Evolutionary conservation across 2,888 invertebrate species (phyloP), one percentile per base, ranked within the genome.

Genomic region (Hirtodrosophila cameraria): DNA sequence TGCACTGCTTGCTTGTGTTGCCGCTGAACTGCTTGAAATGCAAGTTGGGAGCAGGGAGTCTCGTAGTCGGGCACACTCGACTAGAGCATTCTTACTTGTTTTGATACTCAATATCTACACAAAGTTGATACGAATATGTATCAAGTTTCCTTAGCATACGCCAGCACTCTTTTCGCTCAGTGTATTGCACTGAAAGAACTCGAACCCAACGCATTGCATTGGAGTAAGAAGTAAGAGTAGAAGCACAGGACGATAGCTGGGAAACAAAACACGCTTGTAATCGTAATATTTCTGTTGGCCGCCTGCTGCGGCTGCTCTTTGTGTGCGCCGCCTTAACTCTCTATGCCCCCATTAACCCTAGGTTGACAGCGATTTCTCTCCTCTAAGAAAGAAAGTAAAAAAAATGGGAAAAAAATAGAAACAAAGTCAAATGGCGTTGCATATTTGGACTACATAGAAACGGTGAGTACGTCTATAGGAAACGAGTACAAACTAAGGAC

Each of bases 401-500:
- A 12, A 4, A 11, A n/a, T n/a, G n/a, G n/a, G 38, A 13, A 6
- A 18, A 16, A 6, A 28, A 35, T 18, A 16, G 11, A 15, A 50
- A 33, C 6, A 18, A 45, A 41, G 39, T 16, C 8, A 70, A 64
- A 27, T 75, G 41, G 64, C 65, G 63, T 69, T 79, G 87, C 79
- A 79, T 77, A 79, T 85, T 82, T 85, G 50, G 57, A 45, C 20
- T 38, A 41, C n/a, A n/a, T n/a, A n/a, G n/a, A 27, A 41, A 64
- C 39, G 35, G 28, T 20, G 33, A 23, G 31, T 20, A 33, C 52
- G 35, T 35, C 68, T 67, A 38, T n/a, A 25, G 45, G 38, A 28
- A 68, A 70, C 50, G 75, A 70, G 65, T 71, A 58, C 83, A 83
- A 81, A 85, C 86, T 82, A 82, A 79, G 76, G 57, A 87, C 80